phyloP scores from a whole-genome alignment of 2,888 invertebrate genomes.

The Orthosia incerta region DNA sequence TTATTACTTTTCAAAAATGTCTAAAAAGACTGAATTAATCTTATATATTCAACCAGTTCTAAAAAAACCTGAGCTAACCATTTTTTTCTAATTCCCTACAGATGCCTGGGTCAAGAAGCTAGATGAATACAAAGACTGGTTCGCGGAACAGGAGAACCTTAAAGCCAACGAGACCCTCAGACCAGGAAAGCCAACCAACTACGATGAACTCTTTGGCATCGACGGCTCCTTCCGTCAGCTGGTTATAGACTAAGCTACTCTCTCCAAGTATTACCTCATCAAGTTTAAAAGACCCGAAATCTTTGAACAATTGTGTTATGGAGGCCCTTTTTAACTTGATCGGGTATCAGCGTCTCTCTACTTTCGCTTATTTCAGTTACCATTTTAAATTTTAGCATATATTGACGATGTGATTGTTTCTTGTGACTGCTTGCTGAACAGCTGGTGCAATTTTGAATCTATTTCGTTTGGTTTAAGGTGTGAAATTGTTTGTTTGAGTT shows the following conservation, averaged over 20 bases:
- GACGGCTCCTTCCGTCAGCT: conserved; percentile 97
- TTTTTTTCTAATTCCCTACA: conserved; percentile 77
- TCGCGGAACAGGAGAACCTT: conserved; percentile 94
- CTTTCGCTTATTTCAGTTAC: conserved; percentile 82
- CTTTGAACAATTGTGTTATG: conserved; percentile 3
- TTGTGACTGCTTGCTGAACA: conserved; percentile 43
- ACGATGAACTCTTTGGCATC: conserved; percentile 96
- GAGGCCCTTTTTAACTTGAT: conserved; percentile 64
- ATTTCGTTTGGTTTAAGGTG: conserved; percentile 27
- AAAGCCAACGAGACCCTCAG: conserved; percentile 95
- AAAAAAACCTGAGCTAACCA: neutral
- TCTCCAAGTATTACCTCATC: conserved; percentile 37
- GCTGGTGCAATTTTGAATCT: conserved; percentile 23
- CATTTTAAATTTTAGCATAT: conserved; percentile 70
- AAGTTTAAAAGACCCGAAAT: conserved; percentile 56
- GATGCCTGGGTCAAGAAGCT: conserved; percentile 95
- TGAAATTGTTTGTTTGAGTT: conserved; percentile 55
- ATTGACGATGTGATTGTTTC: conserved; percentile 54
- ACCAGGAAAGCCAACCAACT: conserved; percentile 96
- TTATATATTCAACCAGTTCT: too few species aligned
- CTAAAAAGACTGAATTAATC: too few species aligned
- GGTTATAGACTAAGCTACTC: conserved; percentile 92
- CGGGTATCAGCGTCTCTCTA: conserved; percentile 67
- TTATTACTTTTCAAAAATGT: too few species aligned
- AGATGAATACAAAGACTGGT: conserved; percentile 95